Base-by-base conservation (phyloP, 2,113 vertebrate species). In the Equus quagga region DNA sequence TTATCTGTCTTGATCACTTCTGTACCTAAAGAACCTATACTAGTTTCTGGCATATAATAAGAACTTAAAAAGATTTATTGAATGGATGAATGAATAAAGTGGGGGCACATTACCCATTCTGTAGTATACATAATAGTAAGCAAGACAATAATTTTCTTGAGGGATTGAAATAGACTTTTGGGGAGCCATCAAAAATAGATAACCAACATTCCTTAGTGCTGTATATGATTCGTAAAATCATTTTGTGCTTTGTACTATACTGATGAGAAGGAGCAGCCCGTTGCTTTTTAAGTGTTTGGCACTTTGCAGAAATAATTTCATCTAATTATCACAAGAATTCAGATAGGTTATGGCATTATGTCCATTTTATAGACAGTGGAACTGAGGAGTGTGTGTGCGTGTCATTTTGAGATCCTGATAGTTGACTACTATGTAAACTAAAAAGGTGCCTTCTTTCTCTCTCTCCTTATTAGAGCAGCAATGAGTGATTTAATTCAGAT, bases 401-500 rank as follows among this genome's bases (percentile, higher is more conserved):
- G 51, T 12, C 15, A 89, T 44, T 88, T 82, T 19, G 44, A 92
- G 44, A 86, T 72, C 36, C 67, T 70, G 51, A 51, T 13, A 91
- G 51, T 41, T 88, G 58, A 64, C 14, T 75, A 78, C 60, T 56
- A 58, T 58, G 19, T 81, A 24, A 46, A 31, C 33, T 72, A 11
- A 79, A 91, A 94, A 64, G 9, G 3, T 15, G 0, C 51, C 56
- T 24, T 56, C 60, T 88, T 70, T 13, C 19, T 36, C 19, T 78
- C 8, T 86, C 24, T 72, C 14, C 18, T 78, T 84, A 18, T 2
- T 62, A 15, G 11, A 54, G 18, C 89, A 75, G 17, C 17, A 73
- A 44, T 31, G 41, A 60, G 33, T 65, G 44, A 92, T 91, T 91
- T 73, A 75, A 91, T 86, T 96, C 78, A 93, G 81, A 78, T 81